Base-by-base conservation (phyloP, 2,797 vertebrate species). In the Microctenopoma lineatum region DNA sequence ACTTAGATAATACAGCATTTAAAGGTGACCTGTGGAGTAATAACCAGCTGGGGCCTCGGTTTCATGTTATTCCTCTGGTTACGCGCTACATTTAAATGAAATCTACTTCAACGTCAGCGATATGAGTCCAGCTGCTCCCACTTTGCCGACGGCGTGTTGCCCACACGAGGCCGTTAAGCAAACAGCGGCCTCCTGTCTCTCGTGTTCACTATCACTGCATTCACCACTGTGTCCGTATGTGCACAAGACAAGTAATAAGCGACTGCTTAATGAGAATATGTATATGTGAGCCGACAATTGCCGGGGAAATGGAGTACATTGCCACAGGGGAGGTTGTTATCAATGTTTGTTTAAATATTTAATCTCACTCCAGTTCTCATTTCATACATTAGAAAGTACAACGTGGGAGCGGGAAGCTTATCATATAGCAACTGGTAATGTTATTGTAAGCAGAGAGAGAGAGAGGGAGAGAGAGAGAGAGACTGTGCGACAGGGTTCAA, bases 301-400 rank as follows among this genome's bases (percentile, higher is more conserved):
- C 64, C 27, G 25, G 46, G 57, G 69, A 84, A 85, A 85, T 76
- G 60, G 62, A 81, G 60, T 55, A 66, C 68, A 70, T 65, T 2
- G 68, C 80, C 73, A 59, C 46, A n/a, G 78, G 85, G 76, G 80
- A 80, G 76, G 74, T 77, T 81, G 76, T 86, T 83, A 80, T 81
- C 84, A 63, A 61, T 84, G 76, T 84, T 85, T 82, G 70, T 73
- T 64, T 81, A 62, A 86, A 83, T 87, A 83, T 84, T 86, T 87
- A 81, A 85, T 84, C 66, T 64, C 38, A 44, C 69, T 72, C 50
- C 34, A 77, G 15, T 73, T 75, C 70, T 81, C 69, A 60, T 81
- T 80, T 84, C 59, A 73, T 67, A 76, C 70, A 60, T 83, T 80
- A 74, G 67, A 69, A 70, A 59, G 18, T 15, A 59, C 60, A 67